A percentile compares a stretch with the other conserved stretches of the same genome.
These are phyloP conservation scores for Coelopa frigida DNA, from an alignment of 1,140 invertebrate species.

Conservation along the genomic window DNA sequence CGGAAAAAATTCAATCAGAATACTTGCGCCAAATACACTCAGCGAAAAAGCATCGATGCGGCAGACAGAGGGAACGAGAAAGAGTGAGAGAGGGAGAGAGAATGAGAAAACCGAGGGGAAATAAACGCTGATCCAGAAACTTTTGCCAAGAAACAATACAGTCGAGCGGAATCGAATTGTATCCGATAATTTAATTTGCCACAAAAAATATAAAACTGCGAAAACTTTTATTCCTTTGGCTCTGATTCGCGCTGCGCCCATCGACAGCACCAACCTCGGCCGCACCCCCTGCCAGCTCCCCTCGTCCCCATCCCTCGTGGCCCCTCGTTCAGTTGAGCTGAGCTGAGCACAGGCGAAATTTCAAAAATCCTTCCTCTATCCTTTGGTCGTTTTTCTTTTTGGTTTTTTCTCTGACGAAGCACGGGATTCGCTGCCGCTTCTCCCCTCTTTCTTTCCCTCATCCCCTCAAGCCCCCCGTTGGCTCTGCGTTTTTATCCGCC, in stretches of 20 bases:
- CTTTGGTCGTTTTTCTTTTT: no score
- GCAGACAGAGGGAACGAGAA: slow-evolving; percentile 12
- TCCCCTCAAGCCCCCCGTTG: no score
- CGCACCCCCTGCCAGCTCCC: no score
- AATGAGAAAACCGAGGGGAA: slow-evolving; percentile 17
- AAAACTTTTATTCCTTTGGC: no score
- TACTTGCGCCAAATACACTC: slow-evolving; percentile 43
- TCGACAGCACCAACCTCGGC: no score
- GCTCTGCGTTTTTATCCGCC: no score
- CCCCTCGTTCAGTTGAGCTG: no score
- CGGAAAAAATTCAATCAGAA: slow-evolving; percentile 46
- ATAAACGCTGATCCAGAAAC: slow-evolving; percentile 43
- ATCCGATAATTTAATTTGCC: slow-evolving; percentile 44
- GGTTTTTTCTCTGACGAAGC: background rate
- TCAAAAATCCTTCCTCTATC: no score
- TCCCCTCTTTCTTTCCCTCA: no score
- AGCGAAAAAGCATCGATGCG: slow-evolving; percentile 6
- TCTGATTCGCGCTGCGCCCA: no score
- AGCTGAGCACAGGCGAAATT: no score
- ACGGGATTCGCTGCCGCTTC: background rate
- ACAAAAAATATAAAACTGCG: slow-evolving; percentile 15
- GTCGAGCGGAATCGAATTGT: slow-evolving; percentile 38
- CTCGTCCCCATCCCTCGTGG: no score
- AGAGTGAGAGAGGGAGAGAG: slow-evolving; percentile 18
- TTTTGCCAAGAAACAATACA: slow-evolving; percentile 33